phyloP scores from a whole-genome alignment of 2,888 invertebrate species.

The Craniophora ligustri region DNA sequence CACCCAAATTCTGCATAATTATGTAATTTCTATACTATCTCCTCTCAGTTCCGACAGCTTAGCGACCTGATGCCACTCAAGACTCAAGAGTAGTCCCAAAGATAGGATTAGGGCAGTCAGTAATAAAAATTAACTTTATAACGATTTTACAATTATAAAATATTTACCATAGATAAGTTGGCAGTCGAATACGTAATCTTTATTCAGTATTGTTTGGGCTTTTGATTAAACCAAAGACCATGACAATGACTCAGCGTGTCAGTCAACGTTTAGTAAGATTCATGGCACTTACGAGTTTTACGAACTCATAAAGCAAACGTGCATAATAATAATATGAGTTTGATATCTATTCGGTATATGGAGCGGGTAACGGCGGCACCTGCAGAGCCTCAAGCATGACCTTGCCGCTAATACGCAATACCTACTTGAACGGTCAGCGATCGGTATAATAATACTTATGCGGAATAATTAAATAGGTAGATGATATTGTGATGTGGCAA shows the following conservation, averaged over 20 bases:
- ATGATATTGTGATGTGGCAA: conserved; percentile 44
- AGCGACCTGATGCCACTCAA: too few relatives aligned
- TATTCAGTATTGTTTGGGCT: not conserved
- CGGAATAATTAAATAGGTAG: conserved; percentile 61
- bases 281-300: conserved; percentile 9
- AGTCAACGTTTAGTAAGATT: conserved; percentile 13
- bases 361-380: conserved; percentile 66
- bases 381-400: conserved; percentile 78
- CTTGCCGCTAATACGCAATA: conserved; percentile 74
- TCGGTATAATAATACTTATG: conserved; percentile 56
- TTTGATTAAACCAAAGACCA: conserved; percentile 8
- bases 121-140: too few relatives aligned
- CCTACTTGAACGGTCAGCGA: conserved; percentile 72
- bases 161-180: not conserved
- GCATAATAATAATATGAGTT: conserved; percentile 30
- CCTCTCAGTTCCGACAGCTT: too few relatives aligned
- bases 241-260: conserved; percentile 17
- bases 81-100: too few relatives aligned
- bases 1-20: too few relatives aligned
- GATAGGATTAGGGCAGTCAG: too few relatives aligned
- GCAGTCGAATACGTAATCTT: conserved; percentile 9
- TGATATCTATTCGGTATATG: conserved; percentile 60
- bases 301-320: conserved; percentile 32
- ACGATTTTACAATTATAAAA: too few relatives aligned
- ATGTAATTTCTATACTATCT: too few relatives aligned